Evolutionary conservation across 2,888 invertebrate species (phyloP).

Genomic region (Leptogaster cylindrica): DNA sequence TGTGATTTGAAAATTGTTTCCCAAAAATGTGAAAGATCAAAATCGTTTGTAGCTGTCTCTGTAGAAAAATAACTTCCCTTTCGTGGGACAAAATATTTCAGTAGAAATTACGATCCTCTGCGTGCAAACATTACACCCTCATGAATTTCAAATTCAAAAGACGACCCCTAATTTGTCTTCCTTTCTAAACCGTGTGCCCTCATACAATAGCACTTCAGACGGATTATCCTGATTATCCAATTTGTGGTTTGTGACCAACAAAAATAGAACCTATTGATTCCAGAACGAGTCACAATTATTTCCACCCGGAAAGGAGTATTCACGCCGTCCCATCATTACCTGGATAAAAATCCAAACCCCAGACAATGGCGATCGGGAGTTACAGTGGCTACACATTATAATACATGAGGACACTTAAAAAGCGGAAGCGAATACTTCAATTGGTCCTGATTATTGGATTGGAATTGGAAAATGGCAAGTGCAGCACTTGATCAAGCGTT

Average conservation of each 20-base stretch:
- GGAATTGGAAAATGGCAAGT: background rate
- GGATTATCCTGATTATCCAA: slow-evolving; percentile 45
- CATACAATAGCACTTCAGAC: background rate
- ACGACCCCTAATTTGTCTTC: slow-evolving; percentile 15
- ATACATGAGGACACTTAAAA: slow-evolving; percentile 14
- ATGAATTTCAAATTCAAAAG: slow-evolving; percentile 27
- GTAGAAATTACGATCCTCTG: background rate
- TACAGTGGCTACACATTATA: slow-evolving; percentile 6
- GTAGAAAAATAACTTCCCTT: slow-evolving; percentile 15
- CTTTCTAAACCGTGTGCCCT: background rate
- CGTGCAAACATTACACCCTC: background rate
- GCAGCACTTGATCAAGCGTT: background rate
- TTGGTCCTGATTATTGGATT: background rate
- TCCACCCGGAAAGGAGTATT: background rate
- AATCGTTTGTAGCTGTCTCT: too few relatives aligned
- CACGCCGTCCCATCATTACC: too few relatives aligned
- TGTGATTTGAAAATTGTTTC: too few relatives aligned
- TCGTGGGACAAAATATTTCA: background rate
- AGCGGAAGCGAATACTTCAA: too few relatives aligned
- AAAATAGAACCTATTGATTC: too few relatives aligned
- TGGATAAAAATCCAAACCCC: too few relatives aligned
- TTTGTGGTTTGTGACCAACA: slow-evolving; percentile 47
- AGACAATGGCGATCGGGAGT: too few relatives aligned
- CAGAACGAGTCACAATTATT: too few relatives aligned
- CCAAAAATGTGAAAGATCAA: too few relatives aligned